A percentile compares a stretch with the other conserved stretches of the same genome.
These are phyloP conservation scores for Enteromius thamalakanensis DNA, from an alignment of 2,797 vertebrate genomes.

Conservation along the genomic window DNA sequence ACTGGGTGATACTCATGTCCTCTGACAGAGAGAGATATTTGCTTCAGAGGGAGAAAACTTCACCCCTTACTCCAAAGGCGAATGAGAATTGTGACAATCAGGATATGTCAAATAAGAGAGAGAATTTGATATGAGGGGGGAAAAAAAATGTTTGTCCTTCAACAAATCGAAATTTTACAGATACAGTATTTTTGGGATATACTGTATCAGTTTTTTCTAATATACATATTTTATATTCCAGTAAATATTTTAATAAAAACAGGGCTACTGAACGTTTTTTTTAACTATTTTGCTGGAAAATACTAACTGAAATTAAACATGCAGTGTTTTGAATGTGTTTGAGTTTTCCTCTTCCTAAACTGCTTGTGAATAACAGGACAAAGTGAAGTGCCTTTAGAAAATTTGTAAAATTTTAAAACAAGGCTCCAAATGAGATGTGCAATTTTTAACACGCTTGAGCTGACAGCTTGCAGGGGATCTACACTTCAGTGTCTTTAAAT, in stretches of 20 bases:
- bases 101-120: constrained; percentile 19
- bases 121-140: constrained; percentile 51
- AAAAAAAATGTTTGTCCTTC: constrained; percentile 23
- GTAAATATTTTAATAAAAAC: not conserved
- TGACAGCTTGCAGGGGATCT: constrained; percentile 71
- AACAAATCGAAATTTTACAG: constrained; percentile 6
- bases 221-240: not conserved
- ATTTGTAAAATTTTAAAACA: constrained; percentile 20
- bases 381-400: constrained; percentile 12
- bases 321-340: not conserved
- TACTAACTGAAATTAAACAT: constrained; percentile 1
- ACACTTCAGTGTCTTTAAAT: constrained; percentile 75
- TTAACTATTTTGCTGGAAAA: not conserved
- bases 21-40: constrained; percentile 63
- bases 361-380: constrained; percentile 63
- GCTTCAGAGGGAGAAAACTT: constrained; percentile 44
- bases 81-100: constrained; percentile 44
- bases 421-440: constrained; percentile 45
- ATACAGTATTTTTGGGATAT: not conserved
- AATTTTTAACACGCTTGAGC: constrained; percentile 66
- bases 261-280: not conserved
- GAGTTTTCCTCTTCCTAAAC: not conserved
- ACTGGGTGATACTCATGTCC: constrained; percentile 62
- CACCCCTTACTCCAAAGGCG: constrained; percentile 26
- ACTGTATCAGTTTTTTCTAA: not conserved